Base-by-base conservation (phyloP, 2,888 invertebrate species). In the Parnassius smintheus region DNA sequence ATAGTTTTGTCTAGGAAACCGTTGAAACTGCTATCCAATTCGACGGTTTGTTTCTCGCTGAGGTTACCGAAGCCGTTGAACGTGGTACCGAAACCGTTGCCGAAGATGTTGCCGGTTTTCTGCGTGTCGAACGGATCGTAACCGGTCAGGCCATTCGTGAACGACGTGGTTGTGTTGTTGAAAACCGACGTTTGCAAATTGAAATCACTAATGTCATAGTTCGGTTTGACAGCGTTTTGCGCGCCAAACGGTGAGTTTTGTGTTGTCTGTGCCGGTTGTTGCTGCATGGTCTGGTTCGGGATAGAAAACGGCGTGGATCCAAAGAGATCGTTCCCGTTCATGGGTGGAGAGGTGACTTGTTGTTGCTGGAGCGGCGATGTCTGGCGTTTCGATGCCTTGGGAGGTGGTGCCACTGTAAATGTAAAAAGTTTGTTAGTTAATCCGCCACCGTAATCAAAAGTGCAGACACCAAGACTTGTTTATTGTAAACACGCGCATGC, bases 51-150 rank as follows among this genome's bases (percentile, higher is more conserved):
- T 54, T 91, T 91, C 80, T 91, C 91, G 73, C 91, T 91, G 42
- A 91, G 72, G 67, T 86, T 88, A 0, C 89, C 90, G 63, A 91
- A 92, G 0, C 92, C 92, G 65, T 91, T 91, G 69, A 91, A 91
- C 0, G 82, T 70, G 65, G 83, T 87, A 0, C 86, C 85, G 61
- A 76, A 88, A 1, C 85, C 84, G 59, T 88, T 90, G 1, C 83
- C 86, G 62, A 90, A 90, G 9, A 91, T 89, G 49, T 80, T 91
- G 1, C 83, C 83, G 45, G 77, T 72, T 75, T 96, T 96, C 52
- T 95, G 95, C 92, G 97, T 97, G 71, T 97, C 97, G 79, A 97
- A 97, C 1, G 97, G 97, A 86, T 97, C 97, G 70, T 93, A 93
- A 0, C 91, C 89, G 25, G 83, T 86, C 58, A 92, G 71, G 0